phyloP scores from a whole-genome alignment of 2,113 vertebrate genomes.

The Hemibagrus wyckioides region DNA sequence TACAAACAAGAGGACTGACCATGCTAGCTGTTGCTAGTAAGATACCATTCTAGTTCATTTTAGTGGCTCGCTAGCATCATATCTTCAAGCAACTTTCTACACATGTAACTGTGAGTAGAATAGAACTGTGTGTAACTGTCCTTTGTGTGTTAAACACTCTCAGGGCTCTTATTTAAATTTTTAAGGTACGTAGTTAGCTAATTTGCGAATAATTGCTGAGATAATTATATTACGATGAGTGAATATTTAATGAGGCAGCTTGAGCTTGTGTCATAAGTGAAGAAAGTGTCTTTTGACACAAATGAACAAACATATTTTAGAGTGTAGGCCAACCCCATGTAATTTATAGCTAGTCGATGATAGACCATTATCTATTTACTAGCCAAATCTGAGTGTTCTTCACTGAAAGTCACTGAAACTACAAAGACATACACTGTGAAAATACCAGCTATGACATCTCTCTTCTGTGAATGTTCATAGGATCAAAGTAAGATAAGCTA shows the following conservation, averaged over 20 bases:
- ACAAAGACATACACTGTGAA: not conserved
- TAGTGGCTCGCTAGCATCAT: not conserved
- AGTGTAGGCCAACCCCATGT: not conserved
- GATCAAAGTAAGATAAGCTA: slow-evolving; percentile 12
- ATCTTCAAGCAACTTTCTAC: not conserved
- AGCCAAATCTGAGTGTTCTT: not conserved
- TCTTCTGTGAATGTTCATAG: not conserved
- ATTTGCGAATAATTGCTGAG: not conserved
- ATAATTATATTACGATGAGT: not conserved
- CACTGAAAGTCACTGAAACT: not conserved
- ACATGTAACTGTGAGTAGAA: not conserved
- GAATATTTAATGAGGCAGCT: not conserved
- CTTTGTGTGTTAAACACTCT: not conserved
- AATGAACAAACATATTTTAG: not conserved
- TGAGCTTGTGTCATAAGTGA: not conserved
- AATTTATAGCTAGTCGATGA: not conserved
- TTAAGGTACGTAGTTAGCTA: not conserved
- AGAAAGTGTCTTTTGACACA: not conserved
- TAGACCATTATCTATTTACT: not conserved
- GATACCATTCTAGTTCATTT: not conserved
- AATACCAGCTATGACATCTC: not conserved
- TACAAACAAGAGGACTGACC: not conserved
- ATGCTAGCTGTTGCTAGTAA: not conserved
- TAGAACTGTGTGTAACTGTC: too few species aligned
- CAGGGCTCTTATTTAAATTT: not conserved